Evolutionary conservation across 2,888 invertebrate genomes (phyloP).

Genomic region (Electrophaes corylata): DNA sequence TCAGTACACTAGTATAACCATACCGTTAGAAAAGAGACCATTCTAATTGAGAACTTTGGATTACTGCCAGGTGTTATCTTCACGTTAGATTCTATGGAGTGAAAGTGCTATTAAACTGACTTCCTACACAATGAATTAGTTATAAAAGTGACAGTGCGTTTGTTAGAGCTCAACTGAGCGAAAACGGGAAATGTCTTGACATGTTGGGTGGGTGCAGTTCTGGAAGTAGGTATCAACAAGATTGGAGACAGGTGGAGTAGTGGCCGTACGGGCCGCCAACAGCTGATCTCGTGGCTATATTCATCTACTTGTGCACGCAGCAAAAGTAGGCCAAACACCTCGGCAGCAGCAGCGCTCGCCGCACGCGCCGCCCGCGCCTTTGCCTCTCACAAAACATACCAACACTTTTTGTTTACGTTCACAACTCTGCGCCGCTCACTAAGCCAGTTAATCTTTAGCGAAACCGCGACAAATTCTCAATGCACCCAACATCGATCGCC

Average conservation of each 20-base stretch:
- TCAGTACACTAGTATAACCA: conserved; percentile 19
- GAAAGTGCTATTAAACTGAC: conserved; percentile 56
- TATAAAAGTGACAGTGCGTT: conserved; percentile 33
- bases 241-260: conserved; percentile 38
- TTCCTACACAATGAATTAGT: conserved; percentile 46
- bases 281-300: conserved; percentile 82
- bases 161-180: conserved; percentile 32
- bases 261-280: conserved; percentile 63
- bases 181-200: conserved; percentile 23
- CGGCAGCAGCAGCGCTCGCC: conserved; percentile 66
- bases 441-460: conserved; percentile 62
- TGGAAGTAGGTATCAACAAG: conserved; percentile 52
- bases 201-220: conserved; percentile 40
- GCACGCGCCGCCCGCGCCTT: conserved; percentile 58
- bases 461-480: conserved; percentile 69
- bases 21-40: conserved; percentile 54
- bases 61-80: conserved; percentile 62
- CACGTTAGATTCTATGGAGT: conserved; percentile 47
- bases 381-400: conserved; percentile 54
- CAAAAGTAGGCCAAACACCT: conserved; percentile 82
- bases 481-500: conserved; percentile 53
- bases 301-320: conserved; percentile 74
- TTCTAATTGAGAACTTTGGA: conserved; percentile 71
- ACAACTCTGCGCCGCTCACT: conserved; percentile 56
- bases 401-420: conserved; percentile 70